Evolutionary conservation across 2,888 invertebrate species (phyloP).

Genomic region (Phortica magna): DNA sequence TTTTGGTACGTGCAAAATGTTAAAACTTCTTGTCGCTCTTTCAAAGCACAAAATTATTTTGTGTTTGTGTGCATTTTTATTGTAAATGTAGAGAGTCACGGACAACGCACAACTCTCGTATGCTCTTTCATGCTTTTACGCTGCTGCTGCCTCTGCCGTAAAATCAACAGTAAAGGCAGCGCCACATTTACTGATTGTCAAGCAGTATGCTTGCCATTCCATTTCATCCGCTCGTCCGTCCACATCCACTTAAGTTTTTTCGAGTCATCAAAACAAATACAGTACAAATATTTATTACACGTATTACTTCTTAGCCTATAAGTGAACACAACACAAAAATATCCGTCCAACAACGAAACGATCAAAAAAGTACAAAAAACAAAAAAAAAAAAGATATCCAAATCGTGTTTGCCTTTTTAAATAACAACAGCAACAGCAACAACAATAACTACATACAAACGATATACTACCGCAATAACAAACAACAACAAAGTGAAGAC

Average conservation of each 20-base stretch:
- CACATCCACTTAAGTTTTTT: constrained; percentile 65
- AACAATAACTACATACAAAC: too few species aligned
- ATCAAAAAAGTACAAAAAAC: constrained; percentile 29
- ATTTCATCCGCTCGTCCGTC: constrained; percentile 73
- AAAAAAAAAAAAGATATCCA: constrained; percentile 1
- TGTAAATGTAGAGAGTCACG: background rate
- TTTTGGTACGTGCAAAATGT: too few species aligned
- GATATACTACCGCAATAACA: background rate
- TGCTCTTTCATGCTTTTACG: background rate
- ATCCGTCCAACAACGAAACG: constrained; percentile 19
- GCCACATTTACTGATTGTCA: constrained; percentile 50
- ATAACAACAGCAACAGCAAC: constrained; percentile 33
- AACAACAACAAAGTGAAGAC: constrained; percentile 46
- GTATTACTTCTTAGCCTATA: constrained; percentile 28
- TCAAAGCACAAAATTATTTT: background rate
- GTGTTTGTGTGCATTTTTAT: background rate
- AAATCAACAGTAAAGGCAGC: constrained; percentile 13
- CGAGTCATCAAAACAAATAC: constrained; percentile 51
- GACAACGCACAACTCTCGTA: background rate
- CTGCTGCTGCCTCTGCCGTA: background rate
- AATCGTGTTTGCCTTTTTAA: constrained; percentile 36
- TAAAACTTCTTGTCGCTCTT: background rate
- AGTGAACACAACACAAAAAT: constrained; percentile 1
- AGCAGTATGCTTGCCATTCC: constrained; percentile 62
- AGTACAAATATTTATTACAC: constrained; percentile 36